Conservation (phyloP, 2,113 vertebrate species). For the Rhinolophus sinicus region DNA sequence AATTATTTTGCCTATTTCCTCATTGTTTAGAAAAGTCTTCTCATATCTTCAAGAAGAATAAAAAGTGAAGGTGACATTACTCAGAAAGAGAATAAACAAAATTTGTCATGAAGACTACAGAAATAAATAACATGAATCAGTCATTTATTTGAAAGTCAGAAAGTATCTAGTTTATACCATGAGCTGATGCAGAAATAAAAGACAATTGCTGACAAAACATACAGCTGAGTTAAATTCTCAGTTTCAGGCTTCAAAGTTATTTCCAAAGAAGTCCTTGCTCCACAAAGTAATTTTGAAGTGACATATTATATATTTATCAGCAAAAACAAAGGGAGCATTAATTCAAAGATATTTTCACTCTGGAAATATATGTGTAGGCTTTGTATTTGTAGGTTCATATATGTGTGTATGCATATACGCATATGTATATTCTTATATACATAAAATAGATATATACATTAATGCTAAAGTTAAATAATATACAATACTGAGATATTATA, state of each 20-base stretch:
- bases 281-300: conserved; percentile 73
- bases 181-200: neutral
- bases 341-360: conserved; percentile 4
- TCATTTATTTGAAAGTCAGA: conserved; percentile 56
- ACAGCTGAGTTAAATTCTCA: conserved; percentile 61
- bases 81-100: conserved; percentile 65
- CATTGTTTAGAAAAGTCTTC: conserved; percentile 61
- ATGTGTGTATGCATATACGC: neutral
- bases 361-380: neutral
- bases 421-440: conserved; percentile 30
- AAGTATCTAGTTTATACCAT: conserved; percentile 50
- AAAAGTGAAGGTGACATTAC: conserved; percentile 71
- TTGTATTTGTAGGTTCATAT: neutral
- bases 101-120: conserved; percentile 44
- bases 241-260: conserved; percentile 60
- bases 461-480: conserved; percentile 72
- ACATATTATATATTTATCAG: conserved; percentile 33
- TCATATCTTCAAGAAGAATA: conserved; percentile 64
- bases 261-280: conserved; percentile 65
- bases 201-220: conserved; percentile 41
- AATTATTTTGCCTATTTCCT: conserved; percentile 48
- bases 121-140: conserved; percentile 61
- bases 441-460: neutral
- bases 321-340: conserved; percentile 54
- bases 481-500: conserved; percentile 67